These are phyloP conservation scores for Trimorus sp. DNA, from an alignment of 2,888 invertebrate species.

Conservation along the genomic window DNA sequence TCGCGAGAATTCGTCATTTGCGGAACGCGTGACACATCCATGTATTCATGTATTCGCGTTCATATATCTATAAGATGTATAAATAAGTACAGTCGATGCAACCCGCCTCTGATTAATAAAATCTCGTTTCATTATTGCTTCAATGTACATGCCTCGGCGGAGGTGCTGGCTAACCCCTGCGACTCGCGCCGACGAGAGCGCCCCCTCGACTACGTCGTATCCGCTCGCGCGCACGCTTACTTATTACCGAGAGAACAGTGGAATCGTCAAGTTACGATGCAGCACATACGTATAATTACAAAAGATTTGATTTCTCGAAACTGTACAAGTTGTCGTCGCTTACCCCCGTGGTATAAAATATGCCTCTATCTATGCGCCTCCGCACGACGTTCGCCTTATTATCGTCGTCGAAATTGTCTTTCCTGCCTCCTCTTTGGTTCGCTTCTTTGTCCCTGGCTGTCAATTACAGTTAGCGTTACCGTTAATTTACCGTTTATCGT, in stretches of 20 bases:
- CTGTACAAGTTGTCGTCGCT: constrained; percentile 50
- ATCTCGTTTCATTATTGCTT: constrained; percentile 71
- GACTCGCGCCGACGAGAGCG: constrained; percentile 10
- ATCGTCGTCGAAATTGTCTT: constrained; percentile 40
- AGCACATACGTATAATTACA: constrained; percentile 58
- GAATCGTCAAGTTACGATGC: constrained; percentile 49
- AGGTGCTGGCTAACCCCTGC: not conserved
- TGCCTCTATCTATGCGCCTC: constrained; percentile 44
- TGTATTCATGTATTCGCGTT: too few species aligned
- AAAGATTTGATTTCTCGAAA: constrained; percentile 64
- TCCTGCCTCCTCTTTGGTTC: not conserved
- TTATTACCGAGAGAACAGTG: constrained; percentile 56
- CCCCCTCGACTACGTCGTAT: constrained; percentile 17
- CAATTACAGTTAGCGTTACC: too few species aligned
- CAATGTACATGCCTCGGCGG: constrained; percentile 68
- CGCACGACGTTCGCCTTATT: constrained; percentile 46
- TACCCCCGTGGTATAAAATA: constrained; percentile 58
- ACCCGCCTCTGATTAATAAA: constrained; percentile 59
- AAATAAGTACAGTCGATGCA: constrained; percentile 63
- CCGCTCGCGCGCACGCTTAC: not conserved
- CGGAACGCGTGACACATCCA: too few species aligned
- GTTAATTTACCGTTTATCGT: constrained; percentile 17
- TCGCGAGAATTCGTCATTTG: too few species aligned
- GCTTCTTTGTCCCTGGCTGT: too few species aligned
- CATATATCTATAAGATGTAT: constrained; percentile 63